Percentiles rank a stretch among this genome's conserved stretches.
These are phyloP conservation scores for Crematogaster levior DNA, from an alignment of 2,888 invertebrate genomes.

Conservation along the genomic window DNA sequence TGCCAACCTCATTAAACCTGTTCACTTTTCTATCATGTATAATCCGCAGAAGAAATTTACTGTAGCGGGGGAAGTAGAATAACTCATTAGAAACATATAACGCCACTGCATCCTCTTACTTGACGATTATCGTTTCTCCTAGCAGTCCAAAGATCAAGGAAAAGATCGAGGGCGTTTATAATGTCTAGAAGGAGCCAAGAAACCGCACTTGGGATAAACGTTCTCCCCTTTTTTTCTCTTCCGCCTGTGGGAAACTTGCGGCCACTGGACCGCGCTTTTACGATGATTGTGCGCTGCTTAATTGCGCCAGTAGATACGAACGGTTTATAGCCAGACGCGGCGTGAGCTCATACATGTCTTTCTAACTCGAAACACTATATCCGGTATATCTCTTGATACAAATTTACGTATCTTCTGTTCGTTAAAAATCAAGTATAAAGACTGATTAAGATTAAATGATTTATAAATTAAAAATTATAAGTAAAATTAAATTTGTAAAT, in stretches of 20 bases:
- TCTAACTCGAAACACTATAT: neutral
- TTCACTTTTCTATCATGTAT: neutral
- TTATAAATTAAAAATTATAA: neutral
- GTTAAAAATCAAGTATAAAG: neutral
- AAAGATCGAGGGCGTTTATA: constrained; percentile 25
- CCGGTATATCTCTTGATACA: neutral
- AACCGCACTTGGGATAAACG: constrained; percentile 41
- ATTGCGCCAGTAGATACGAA: constrained; percentile 24
- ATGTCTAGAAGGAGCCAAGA: constrained; percentile 28
- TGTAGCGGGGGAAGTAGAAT: neutral
- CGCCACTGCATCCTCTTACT: constrained; percentile 31
- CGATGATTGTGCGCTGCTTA: constrained; percentile 1
- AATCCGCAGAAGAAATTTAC: constrained; percentile 15
- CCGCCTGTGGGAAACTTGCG: constrained; percentile 54
- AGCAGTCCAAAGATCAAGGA: constrained; percentile 27
- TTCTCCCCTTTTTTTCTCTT: constrained; percentile 27
- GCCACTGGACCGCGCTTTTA: constrained; percentile 37
- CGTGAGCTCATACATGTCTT: neutral
- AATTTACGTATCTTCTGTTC: neutral
- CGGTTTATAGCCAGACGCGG: neutral
- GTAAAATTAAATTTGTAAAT: neutral
- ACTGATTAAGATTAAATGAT: neutral
- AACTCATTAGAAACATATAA: constrained; percentile 17
- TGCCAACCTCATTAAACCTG: constrained; percentile 14
- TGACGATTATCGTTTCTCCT: constrained; percentile 25